phyloP scores from a whole-genome alignment of 1,140 invertebrate species.

The Eurosta solidaginis region DNA sequence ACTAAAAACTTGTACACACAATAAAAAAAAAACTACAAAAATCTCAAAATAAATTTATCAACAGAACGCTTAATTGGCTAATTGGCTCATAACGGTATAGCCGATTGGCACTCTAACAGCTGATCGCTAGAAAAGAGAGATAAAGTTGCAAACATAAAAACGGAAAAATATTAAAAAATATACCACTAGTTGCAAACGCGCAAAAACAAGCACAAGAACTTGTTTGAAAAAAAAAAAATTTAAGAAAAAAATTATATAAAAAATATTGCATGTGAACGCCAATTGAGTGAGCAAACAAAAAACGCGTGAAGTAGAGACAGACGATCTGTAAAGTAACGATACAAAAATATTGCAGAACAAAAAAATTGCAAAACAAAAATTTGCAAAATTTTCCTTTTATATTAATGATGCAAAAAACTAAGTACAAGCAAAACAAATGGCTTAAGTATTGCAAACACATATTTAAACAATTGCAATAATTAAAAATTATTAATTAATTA shows the following conservation, averaged over 20 bases:
- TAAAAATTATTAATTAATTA: too few relatives aligned
- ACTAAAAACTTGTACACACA: not conserved
- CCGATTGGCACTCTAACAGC: not conserved
- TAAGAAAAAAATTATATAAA: too few relatives aligned
- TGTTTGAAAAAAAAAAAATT: too few relatives aligned
- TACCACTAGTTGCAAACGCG: not conserved
- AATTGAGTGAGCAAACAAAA: not conserved
- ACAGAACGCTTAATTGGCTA: not conserved
- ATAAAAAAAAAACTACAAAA: not conserved
- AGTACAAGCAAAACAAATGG: too few relatives aligned
- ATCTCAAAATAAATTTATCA: not conserved
- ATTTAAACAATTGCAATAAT: too few relatives aligned
- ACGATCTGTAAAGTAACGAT: not conserved
- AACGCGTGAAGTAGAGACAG: not conserved
- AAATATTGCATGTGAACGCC: too few relatives aligned
- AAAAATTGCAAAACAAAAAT: not conserved
- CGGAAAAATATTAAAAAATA: not conserved
- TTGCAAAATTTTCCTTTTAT: too few relatives aligned
- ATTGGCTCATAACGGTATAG: not conserved
- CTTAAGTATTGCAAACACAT: too few relatives aligned
- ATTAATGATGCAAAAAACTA: too few relatives aligned
- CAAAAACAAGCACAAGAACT: too few relatives aligned
- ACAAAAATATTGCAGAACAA: not conserved
- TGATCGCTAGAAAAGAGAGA: not conserved
- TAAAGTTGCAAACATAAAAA: not conserved